These are phyloP conservation scores for Siniperca scherzeri DNA, from an alignment of 2,797 vertebrate species.

Conservation along the genomic window DNA sequence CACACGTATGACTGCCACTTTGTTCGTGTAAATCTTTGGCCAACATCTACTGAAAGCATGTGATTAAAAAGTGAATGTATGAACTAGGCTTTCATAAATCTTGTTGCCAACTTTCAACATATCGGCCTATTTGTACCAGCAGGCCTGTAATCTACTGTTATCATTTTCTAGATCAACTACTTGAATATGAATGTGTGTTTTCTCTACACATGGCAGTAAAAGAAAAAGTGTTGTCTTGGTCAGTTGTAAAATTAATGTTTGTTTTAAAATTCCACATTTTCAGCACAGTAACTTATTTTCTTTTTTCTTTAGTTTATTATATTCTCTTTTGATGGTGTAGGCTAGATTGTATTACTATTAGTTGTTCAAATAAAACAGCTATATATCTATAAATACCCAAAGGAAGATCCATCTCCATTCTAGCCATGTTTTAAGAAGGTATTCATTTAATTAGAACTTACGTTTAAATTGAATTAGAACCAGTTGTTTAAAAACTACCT, in stretches of 20 bases:
- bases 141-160: no score
- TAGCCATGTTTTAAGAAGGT: not conserved
- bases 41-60: not conserved
- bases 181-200: not conserved
- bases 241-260: not conserved
- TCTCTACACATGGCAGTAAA: not conserved
- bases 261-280: not conserved
- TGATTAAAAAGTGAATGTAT: not conserved
- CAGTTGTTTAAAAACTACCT: not conserved
- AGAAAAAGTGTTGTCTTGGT: not conserved
- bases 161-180: not conserved
- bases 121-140: not conserved
- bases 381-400: not conserved
- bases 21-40: not conserved
- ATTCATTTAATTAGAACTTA: not conserved
- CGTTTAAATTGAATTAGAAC: not conserved
- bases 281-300: not conserved
- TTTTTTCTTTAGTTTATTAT: not conserved
- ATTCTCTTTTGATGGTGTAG: not conserved
- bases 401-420: not conserved
- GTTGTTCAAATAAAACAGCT: not conserved
- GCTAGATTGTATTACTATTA: not conserved
- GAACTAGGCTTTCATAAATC: not conserved
- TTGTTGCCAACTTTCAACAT: not conserved
- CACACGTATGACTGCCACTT: fast-evolving